Evolutionary conservation across 2,797 vertebrate species (phyloP).

Genomic region (Coracias cyanogaster): DNA sequence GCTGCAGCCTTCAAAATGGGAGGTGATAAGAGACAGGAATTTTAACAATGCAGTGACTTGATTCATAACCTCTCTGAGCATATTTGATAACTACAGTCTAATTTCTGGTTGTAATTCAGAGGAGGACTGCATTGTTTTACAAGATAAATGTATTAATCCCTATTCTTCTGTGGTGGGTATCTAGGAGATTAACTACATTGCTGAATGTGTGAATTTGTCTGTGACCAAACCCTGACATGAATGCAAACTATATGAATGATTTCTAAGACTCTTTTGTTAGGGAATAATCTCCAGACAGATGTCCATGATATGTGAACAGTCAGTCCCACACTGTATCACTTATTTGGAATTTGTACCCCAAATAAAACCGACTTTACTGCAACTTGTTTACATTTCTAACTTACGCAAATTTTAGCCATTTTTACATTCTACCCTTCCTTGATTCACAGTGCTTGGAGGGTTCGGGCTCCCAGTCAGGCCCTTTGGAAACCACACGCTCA

Average conservation of each 20-base stretch:
- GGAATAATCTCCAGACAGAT: conserved; percentile 48
- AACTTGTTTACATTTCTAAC: neutral
- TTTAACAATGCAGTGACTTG: conserved; percentile 66
- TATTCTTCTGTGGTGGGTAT: conserved; percentile 72
- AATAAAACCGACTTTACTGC: neutral
- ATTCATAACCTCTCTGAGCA: conserved; percentile 73
- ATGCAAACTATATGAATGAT: conserved; percentile 72
- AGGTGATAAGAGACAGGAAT: conserved; percentile 47
- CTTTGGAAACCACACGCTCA: neutral
- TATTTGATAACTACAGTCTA: conserved; percentile 73
- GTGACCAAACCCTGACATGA: conserved; percentile 72
- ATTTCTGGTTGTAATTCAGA: conserved; percentile 76
- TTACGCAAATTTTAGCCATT: neutral
- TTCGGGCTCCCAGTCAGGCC: neutral
- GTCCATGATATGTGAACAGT: neutral
- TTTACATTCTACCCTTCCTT: neutral
- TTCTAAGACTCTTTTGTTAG: conserved; percentile 59
- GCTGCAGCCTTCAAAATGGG: conserved; percentile 31
- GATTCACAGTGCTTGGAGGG: neutral
- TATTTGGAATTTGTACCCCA: neutral
- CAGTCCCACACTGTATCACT: conserved; percentile 10
- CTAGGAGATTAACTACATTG: conserved; percentile 73
- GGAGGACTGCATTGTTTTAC: conserved; percentile 73
- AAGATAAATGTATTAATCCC: conserved; percentile 78
- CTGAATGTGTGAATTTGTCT: conserved; percentile 77